Conservation (phyloP, 1,140 invertebrate species). For the Drosophila kohkoa region DNA sequence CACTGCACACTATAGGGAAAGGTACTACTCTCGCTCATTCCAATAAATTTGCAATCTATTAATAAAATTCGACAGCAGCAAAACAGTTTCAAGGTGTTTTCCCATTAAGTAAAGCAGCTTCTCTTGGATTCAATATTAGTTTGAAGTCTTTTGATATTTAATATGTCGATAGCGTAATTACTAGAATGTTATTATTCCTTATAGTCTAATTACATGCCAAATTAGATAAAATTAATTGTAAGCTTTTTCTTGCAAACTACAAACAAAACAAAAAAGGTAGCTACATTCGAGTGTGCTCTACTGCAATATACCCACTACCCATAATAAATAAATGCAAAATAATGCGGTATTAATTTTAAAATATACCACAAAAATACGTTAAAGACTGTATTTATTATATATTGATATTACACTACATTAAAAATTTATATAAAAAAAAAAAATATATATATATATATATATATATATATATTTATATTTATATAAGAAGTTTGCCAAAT, state of each 20-base stretch:
- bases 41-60: constrained; percentile 11
- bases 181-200: neutral
- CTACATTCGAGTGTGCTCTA: too few relatives aligned
- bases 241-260: neutral
- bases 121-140: neutral
- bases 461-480: too few relatives aligned
- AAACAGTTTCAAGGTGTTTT: constrained; percentile 3
- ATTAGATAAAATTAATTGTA: neutral
- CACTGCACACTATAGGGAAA: constrained; percentile 20
- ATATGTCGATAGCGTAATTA: neutral
- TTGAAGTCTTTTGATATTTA: neutral
- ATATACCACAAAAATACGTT: too few relatives aligned
- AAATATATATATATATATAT: too few relatives aligned
- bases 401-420: too few relatives aligned
- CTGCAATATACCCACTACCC: too few relatives aligned
- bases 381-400: too few relatives aligned
- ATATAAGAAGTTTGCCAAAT: too few relatives aligned
- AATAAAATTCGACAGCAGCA: constrained; percentile 12
- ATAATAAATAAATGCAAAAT: too few relatives aligned
- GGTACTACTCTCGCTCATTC: neutral
- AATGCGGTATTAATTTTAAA: too few relatives aligned
- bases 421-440: too few relatives aligned
- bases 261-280: too few relatives aligned
- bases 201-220: constrained; percentile 5
- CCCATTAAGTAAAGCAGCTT: constrained; percentile 16